Evolutionary conservation across 2,888 invertebrate genomes (phyloP), one percentile per base, ranked within the genome.

Genomic region (Luffia ferchaultella): DNA sequence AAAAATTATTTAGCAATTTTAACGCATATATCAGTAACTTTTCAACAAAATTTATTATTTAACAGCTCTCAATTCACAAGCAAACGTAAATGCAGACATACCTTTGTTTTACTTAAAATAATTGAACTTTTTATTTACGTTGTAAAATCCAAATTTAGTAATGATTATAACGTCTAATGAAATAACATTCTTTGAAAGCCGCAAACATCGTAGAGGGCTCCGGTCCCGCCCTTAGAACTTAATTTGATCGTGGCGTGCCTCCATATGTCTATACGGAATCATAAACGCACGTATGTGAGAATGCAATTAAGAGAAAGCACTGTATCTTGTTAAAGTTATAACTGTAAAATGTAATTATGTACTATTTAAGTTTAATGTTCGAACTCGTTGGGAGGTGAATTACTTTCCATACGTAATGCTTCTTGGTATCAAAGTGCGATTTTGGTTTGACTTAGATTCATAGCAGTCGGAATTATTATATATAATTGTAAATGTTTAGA

Each of bases 301-400:
- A 65, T 64, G 72, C 63, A 70, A 76, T 73, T 74, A 75, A 65
- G 71, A 65, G 68, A 68, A 72, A 66, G 68, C 64, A 68, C 67
- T 63, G 61, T 61, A 42, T 17, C 70, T 66, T 68, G 68, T 73
- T 73, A 67, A 64, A 69, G 67, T 69, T 73, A 70, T 72, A 69
- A 73, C 30, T 30, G 30, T 30, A 30, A 30, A 30, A 30, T 30
- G 30, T 30, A 30, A 30, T 30, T 30, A 12, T 12, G 30, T 30
- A 30, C 30, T 30, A 12, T 30, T 30, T 30, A 30, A 3, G 30
- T 30, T 30, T 30, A 12, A 30, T 30, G 30, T 30, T 30, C 12
- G 30, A 30, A 30, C 30, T 30, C 30, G 12, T 30, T 30, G 30
- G n/a, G n/a, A 30, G 30, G 30, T 30, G 30, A 30, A 30, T 30